A percentile compares a stretch with the other conserved stretches of the same genome.
Evolutionary conservation across 2,113 vertebrate genomes (phyloP).

Genomic region (Cheirogaleus medius): DNA sequence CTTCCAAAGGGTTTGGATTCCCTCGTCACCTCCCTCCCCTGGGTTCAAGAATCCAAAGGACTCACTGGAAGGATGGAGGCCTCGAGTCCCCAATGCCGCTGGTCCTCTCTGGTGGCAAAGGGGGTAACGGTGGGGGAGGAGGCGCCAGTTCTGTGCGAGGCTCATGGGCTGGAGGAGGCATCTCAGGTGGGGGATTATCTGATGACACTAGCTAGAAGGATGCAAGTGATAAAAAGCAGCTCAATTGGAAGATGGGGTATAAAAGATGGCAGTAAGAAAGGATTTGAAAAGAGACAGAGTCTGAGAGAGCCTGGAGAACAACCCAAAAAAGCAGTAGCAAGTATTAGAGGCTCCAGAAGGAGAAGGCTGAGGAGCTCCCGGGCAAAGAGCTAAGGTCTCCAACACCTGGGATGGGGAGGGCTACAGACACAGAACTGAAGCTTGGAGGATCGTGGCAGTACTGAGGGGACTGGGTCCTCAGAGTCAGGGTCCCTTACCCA

Average conservation of each 20-base stretch:
- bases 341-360: not conserved
- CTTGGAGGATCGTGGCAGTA: not conserved
- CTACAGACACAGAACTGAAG: not conserved
- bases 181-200: slow-evolving; percentile 86
- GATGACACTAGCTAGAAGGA: slow-evolving; percentile 90
- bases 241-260: not conserved
- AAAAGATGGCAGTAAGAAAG: not conserved
- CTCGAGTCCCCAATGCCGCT: slow-evolving; percentile 95
- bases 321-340: not conserved
- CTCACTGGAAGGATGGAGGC: slow-evolving; percentile 95
- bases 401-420: not conserved
- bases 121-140: slow-evolving; percentile 90
- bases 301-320: not conserved
- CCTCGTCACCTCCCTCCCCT: not conserved
- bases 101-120: slow-evolving; percentile 91
- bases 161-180: slow-evolving; percentile 83
- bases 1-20: not conserved
- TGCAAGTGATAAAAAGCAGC: not conserved
- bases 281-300: not conserved
- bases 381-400: not conserved
- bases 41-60: not conserved
- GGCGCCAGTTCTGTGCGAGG: slow-evolving; percentile 86
- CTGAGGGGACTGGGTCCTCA: not conserved
- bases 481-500: slow-evolving; percentile 87
- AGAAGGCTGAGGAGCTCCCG: not conserved